Base-by-base conservation (phyloP, 2,113 vertebrate genomes). In the Eudyptes chrysolophus region DNA sequence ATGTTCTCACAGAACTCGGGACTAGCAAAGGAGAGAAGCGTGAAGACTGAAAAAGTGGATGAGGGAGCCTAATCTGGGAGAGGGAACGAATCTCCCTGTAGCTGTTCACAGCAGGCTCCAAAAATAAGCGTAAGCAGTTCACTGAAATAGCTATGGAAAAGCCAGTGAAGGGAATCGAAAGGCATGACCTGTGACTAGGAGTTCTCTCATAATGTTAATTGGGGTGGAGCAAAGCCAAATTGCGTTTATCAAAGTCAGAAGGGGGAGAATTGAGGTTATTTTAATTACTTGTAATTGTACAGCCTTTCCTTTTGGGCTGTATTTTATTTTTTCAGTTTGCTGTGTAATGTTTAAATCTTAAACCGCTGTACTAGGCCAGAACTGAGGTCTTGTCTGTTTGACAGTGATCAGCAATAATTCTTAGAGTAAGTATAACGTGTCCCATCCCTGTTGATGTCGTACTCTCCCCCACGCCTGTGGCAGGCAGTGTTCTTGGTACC, bases 401-500 rank as follows among this genome's bases (percentile, higher is more conserved):
- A 38, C 11, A 25, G 54, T 10, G 40, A 46, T 12, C 25, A 38
- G 46, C 46, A 51, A 8, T 8, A 42, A 11, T 19, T 46, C 44
- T 40, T 20, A 24, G 15, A n/a, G 46, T 38, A 25, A 14, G 4
- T 52, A 2, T 17, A 7, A 18, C 3, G 15, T 36, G 26, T 51
- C 19, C 10, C 26, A 11, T 48, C 16, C 24, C 27, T 38, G 0
- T 4, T 36, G 11, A 3, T 22, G 21, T 17, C 38, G 2, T 5
- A 12, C 22, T 16, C 4, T 29, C 13, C 14, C 13, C 60, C 13
- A 0, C 21, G n/a, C 69, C 70, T 29, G 42, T 10, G 40, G 20
- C 58, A 80, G 15, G 11, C 10, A 1, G 16, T 7, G 11, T 8
- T 10, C 40, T 8, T 14, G 46, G 76, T 15, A 42, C 58, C 12